phyloP scores from a whole-genome alignment of 2,113 vertebrate species.

The Sialia sialis region DNA sequence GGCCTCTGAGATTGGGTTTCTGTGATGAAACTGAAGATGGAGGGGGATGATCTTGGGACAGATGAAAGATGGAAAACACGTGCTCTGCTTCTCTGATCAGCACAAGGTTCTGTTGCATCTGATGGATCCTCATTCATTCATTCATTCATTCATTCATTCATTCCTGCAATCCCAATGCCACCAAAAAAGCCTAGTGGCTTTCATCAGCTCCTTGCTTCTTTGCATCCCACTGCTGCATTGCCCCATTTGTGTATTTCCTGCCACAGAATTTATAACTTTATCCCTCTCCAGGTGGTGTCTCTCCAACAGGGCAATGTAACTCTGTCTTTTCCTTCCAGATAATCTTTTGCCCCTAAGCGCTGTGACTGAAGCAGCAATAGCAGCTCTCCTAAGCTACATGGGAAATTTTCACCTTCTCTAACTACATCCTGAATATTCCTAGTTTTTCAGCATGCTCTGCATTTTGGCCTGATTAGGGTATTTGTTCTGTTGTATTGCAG shows the following conservation, averaged over 20 bases:
- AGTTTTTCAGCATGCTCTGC: slow-evolving; percentile 32
- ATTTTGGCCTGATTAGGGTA: slow-evolving; percentile 48
- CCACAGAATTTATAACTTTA: not conserved
- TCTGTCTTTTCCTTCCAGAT: not conserved
- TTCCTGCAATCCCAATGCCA: not conserved
- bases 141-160: rapidly evolving
- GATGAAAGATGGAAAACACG: not conserved
- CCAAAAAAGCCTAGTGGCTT: not conserved
- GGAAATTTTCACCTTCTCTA: not conserved
- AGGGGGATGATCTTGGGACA: not conserved
- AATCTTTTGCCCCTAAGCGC: not conserved
- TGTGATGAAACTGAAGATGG: not conserved
- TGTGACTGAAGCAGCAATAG: not conserved
- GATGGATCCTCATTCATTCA: not conserved
- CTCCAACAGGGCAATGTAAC: not conserved
- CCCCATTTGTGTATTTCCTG: not conserved
- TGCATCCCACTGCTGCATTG: not conserved
- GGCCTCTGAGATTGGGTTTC: not conserved
- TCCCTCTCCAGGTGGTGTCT: not conserved
- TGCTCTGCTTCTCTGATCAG: not conserved
- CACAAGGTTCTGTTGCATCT: not conserved
- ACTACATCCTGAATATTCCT: not conserved
- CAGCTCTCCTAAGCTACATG: not conserved
- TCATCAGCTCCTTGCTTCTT: not conserved
- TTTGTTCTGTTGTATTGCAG: slow-evolving; percentile 47